phyloP scores from a whole-genome alignment of 2,888 invertebrate species.

The Lycocerus yunnanus region DNA sequence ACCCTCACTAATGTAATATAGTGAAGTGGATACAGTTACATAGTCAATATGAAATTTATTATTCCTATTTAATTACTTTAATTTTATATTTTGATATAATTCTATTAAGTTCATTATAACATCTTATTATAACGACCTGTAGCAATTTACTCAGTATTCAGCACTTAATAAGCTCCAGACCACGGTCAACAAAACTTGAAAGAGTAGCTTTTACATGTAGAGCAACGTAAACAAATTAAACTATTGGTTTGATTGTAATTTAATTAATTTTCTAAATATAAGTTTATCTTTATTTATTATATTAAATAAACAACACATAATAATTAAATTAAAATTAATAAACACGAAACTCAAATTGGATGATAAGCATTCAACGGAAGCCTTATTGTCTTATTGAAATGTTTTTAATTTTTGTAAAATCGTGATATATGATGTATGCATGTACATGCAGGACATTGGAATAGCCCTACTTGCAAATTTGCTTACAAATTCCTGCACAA shows the following conservation, averaged over 20 bases:
- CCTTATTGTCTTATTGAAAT: too few species aligned
- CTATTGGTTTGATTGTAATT: neutral
- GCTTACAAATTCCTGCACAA: too few species aligned
- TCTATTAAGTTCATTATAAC: neutral
- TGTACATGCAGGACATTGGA: too few species aligned
- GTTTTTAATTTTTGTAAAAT: too few species aligned
- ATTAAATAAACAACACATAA: too few species aligned
- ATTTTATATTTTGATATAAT: neutral
- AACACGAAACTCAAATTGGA: too few species aligned
- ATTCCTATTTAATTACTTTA: neutral
- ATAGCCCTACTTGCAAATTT: too few species aligned
- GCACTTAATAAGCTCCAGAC: slow-evolving; percentile 21
- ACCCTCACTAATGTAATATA: neutral
- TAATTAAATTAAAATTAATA: too few species aligned
- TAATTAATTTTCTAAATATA: neutral
- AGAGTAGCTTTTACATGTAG: slow-evolving; percentile 8
- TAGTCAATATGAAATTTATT: neutral
- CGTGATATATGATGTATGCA: too few species aligned
- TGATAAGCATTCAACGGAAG: too few species aligned
- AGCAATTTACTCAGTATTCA: slow-evolving; percentile 16
- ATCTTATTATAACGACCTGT: slow-evolving; percentile 7
- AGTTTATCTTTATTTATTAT: too few species aligned
- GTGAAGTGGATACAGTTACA: neutral
- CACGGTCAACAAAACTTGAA: slow-evolving; percentile 23
- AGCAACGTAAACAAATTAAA: slow-evolving; percentile 22